These are phyloP conservation scores for Halichoeres trimaculatus DNA, from an alignment of 2,113 vertebrate species.

Conservation along the genomic window DNA sequence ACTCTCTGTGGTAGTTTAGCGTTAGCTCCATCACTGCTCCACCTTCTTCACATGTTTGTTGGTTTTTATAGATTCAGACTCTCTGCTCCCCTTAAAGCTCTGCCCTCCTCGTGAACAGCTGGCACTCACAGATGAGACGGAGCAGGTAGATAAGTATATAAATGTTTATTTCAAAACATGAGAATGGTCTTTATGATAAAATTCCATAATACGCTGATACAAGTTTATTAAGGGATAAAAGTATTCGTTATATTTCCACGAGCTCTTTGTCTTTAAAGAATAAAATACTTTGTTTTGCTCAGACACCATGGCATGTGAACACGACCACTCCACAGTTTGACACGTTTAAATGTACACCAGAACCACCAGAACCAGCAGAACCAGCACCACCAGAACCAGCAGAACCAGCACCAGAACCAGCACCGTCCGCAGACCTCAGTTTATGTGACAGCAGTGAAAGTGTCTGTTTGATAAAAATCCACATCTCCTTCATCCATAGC, in stretches of 20 bases:
- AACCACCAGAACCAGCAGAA: no score
- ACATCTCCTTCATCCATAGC: constrained; percentile 49
- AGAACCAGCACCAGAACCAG: no score
- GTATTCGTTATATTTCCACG: constrained; percentile 76
- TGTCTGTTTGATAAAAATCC: no score
- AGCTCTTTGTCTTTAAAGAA: constrained; percentile 61
- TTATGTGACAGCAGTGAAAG: not conserved
- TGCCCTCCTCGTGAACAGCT: not conserved
- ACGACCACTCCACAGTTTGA: constrained; percentile 76
- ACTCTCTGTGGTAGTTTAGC: no score
- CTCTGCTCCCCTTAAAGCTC: no score
- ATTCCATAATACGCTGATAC: constrained; percentile 75
- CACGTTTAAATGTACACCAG: constrained; percentile 65
- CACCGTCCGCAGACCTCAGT: constrained; percentile 9
- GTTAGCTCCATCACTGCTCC: no score
- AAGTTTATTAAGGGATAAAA: constrained; percentile 70
- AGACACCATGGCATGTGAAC: constrained; percentile 77
- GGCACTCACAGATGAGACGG: constrained; percentile 19
- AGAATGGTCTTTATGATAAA: constrained; percentile 79
- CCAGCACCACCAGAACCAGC: no score
- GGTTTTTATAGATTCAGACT: no score
- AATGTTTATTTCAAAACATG: constrained; percentile 85
- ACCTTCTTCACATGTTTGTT: no score
- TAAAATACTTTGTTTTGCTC: constrained; percentile 44
- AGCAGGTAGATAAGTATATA: constrained; percentile 69